A percentile compares a stretch with the other conserved stretches of the same genome.
These are phyloP conservation scores for Danio aesculapii DNA, from an alignment of 2,797 vertebrate species.

Conservation along the genomic window DNA sequence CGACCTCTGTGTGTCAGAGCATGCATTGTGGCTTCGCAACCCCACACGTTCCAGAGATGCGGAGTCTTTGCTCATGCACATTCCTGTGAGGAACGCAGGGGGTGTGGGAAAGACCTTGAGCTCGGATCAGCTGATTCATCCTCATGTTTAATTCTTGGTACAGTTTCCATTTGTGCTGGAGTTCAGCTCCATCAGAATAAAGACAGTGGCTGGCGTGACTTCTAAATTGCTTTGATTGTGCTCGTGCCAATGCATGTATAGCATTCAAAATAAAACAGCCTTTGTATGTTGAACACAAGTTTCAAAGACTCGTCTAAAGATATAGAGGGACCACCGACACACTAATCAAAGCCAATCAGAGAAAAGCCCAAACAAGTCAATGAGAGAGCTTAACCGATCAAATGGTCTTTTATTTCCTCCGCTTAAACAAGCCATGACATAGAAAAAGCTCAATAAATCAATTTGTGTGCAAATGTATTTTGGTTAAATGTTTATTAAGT, in stretches of 20 bases:
- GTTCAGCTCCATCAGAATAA: conserved; percentile 71
- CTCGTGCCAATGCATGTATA: conserved; percentile 57
- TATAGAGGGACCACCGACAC: conserved; percentile 55
- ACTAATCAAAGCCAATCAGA: conserved; percentile 45
- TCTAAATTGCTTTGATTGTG: conserved; percentile 61
- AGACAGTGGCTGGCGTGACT: conserved; percentile 38
- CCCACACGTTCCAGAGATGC: conserved; percentile 63
- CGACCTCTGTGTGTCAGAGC: conserved; percentile 58
- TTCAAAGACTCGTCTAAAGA: conserved; percentile 46
- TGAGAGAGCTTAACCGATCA: conserved; percentile 31
- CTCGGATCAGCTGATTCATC: conserved; percentile 72
- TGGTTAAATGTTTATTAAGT: conserved; percentile 26
- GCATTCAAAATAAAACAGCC: conserved; percentile 48
- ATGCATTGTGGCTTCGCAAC: conserved; percentile 56
- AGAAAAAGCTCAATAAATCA: neutral
- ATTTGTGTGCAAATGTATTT: conserved; percentile 12
- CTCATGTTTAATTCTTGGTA: conserved; percentile 70
- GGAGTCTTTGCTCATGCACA: conserved; percentile 70
- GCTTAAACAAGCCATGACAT: neutral
- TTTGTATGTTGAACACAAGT: conserved; percentile 54
- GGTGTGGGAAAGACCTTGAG: conserved; percentile 75
- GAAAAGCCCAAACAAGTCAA: conserved; percentile 4
- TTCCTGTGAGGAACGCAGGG: conserved; percentile 61
- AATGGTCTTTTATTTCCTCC: neutral
- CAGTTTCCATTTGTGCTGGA: conserved; percentile 73